phyloP scores from a whole-genome alignment of 2,888 invertebrate genomes.

The Heliconius aoede region DNA sequence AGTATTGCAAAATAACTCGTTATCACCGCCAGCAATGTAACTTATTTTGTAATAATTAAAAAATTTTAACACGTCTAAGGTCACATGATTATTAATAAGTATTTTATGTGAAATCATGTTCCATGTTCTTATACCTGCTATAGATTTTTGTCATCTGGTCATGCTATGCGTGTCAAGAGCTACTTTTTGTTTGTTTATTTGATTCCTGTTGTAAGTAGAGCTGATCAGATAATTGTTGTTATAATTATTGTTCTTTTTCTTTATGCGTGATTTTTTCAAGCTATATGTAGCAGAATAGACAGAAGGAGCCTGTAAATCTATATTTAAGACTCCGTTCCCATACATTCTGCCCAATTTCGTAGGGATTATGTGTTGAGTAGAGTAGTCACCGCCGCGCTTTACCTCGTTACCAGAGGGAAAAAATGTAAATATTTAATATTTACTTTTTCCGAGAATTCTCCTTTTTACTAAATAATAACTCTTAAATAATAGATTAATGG shows the following conservation, averaged over 20 bases:
- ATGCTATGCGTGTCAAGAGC: no score
- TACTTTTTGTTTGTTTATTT: not conserved
- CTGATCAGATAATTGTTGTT: no score
- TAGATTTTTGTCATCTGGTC: no score
- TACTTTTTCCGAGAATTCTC: not conserved
- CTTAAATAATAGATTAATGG: no score
- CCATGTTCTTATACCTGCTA: no score
- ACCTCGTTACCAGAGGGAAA: no score
- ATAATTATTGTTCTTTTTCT: no score
- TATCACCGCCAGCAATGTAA: not conserved
- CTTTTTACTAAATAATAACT: no score
- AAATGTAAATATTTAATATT: not conserved
- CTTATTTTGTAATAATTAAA: not conserved
- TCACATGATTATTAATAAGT: not conserved
- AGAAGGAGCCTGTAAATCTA: not conserved
- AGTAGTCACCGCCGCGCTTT: no score
- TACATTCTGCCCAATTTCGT: not conserved
- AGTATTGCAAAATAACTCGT: conserved; percentile 12
- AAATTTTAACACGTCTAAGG: not conserved
- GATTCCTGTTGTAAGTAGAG: no score
- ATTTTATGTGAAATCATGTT: not conserved
- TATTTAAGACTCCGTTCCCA: not conserved
- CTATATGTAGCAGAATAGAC: no score
- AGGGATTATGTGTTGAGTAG: not conserved
- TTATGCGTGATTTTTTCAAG: no score